Conservation (phyloP, 2,888 invertebrate species). For the Microplitis deprimator region DNA sequence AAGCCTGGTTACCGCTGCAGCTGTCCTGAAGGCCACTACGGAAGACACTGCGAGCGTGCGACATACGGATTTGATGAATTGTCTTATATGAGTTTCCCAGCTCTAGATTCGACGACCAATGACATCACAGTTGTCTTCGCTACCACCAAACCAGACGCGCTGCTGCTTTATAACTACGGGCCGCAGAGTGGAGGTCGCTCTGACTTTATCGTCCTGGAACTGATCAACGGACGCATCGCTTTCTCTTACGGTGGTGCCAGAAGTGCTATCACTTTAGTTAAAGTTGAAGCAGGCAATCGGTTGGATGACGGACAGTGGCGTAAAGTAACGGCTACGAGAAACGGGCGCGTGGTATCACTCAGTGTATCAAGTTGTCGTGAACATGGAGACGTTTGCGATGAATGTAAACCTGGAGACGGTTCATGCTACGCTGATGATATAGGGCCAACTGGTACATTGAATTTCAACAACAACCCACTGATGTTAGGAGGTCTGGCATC, state of each 20-base stretch:
- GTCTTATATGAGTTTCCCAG: conserved; percentile 90
- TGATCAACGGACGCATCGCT: conserved; percentile 85
- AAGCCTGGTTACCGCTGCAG: conserved; percentile 82
- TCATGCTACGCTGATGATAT: conserved; percentile 89
- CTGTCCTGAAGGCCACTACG: conserved; percentile 91
- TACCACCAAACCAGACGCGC: conserved; percentile 87
- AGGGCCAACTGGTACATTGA: conserved; percentile 90
- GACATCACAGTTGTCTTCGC: conserved; percentile 93
- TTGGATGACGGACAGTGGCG: conserved; percentile 93
- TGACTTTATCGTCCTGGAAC: conserved; percentile 93
- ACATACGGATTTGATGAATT: conserved; percentile 91
- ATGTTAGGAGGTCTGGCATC: conserved; percentile 88
- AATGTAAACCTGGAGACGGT: conserved; percentile 87
- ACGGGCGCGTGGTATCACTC: conserved; percentile 88
- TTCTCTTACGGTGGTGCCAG: conserved; percentile 93
- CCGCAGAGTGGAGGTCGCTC: conserved; percentile 89
- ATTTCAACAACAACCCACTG: conserved; percentile 91
- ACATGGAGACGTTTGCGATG: conserved; percentile 88
- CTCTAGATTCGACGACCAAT: conserved; percentile 89
- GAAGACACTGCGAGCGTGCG: conserved; percentile 91
- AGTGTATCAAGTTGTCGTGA: conserved; percentile 87
- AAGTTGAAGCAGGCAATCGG: conserved; percentile 76
- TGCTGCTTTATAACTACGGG: conserved; percentile 94
- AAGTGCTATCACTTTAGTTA: conserved; percentile 88
- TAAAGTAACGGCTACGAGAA: conserved; percentile 91